Base-by-base conservation (phyloP, 2,797 vertebrate genomes). In the Epinephelus awoara region DNA sequence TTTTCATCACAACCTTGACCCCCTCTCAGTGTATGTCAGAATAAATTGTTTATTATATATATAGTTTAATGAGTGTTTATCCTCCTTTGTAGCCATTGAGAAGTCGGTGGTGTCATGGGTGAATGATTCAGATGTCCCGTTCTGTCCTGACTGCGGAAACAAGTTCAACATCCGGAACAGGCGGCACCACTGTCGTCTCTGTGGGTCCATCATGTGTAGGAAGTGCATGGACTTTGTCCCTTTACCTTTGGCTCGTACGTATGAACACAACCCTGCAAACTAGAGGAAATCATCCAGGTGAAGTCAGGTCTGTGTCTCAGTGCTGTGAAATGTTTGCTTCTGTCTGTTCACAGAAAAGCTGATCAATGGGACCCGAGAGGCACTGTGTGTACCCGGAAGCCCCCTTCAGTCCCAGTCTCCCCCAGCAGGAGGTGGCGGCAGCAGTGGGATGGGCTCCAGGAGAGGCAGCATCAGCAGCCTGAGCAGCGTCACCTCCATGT, bases 151-250 rank as follows among this genome's bases (percentile, higher is more conserved):
- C 91, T 99, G 98, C 21, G 98, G 98, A 56, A 97, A 85, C 88
- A 98, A 97, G 88, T 99, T 99, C 92, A 97, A 95, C 89, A 96
- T 99, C 34, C 96, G 97, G 11, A 98, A 98, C 92, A 91, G 98
- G 18, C 97, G 98, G 18, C 98, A 99, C 91, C 98, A 99, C 86
- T 99, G 98, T 88, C 98, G 98, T 14, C 97, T 99, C 13, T 99
- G 98, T 2, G 98, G 98, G 1, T 99, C 98, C 29, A 99, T 99
- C 71, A 99, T 99, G 98, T 99, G 98, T 90, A 96, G 95, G 92
- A 98, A 94, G 79, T 99, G 98, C 90, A 98, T 96, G 95, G 96
- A 98, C 18, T 96, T 98, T 54, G 91, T 99, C 82, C 95, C 96
- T 18, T 94, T 99, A 17, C 95, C 96, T 40, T 85, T 99, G 83